Percentiles rank a stretch among this genome's conserved stretches.
phyloP scores from a whole-genome alignment of 2,113 vertebrate genomes.

The Crotalus tigris region DNA sequence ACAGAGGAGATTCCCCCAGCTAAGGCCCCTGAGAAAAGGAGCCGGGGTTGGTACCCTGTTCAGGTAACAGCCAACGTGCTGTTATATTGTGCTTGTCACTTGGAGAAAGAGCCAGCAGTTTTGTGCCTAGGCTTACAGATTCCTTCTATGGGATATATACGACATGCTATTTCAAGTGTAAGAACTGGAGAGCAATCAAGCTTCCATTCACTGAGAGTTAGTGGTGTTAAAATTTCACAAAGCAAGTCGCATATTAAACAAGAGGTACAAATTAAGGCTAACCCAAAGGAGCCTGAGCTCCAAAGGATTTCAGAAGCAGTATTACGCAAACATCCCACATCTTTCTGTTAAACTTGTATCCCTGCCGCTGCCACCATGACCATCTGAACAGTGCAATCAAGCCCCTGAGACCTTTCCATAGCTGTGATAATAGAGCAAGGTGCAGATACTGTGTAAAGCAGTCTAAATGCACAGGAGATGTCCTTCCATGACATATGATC shows the following conservation, averaged over 20 bases:
- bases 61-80: conserved; percentile 76
- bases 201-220: conserved; percentile 37
- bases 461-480: conserved; percentile 78
- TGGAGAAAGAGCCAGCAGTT: conserved; percentile 68
- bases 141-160: conserved; percentile 48
- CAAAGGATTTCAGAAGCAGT: conserved; percentile 37
- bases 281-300: conserved; percentile 41
- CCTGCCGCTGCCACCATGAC: neutral
- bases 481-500: conserved; percentile 65
- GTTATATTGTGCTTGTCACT: conserved; percentile 76
- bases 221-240: conserved; percentile 19
- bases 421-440: conserved; percentile 48
- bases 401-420: conserved; percentile 48
- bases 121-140: conserved; percentile 38
- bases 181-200: conserved; percentile 36
- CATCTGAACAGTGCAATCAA: conserved; percentile 38
- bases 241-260: conserved; percentile 23
- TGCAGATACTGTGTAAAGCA: conserved; percentile 60
- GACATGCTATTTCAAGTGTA: conserved; percentile 37
- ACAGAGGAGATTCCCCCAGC: conserved; percentile 65
- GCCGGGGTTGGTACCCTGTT: conserved; percentile 69
- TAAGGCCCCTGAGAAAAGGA: conserved; percentile 63
- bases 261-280: conserved; percentile 35
- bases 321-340: conserved; percentile 25
- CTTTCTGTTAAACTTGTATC: conserved; percentile 34